A percentile compares a stretch with the other conserved stretches of the same genome.
Conservation (phyloP, 1,140 invertebrate species). For the Drosophila sturtevanti region DNA sequence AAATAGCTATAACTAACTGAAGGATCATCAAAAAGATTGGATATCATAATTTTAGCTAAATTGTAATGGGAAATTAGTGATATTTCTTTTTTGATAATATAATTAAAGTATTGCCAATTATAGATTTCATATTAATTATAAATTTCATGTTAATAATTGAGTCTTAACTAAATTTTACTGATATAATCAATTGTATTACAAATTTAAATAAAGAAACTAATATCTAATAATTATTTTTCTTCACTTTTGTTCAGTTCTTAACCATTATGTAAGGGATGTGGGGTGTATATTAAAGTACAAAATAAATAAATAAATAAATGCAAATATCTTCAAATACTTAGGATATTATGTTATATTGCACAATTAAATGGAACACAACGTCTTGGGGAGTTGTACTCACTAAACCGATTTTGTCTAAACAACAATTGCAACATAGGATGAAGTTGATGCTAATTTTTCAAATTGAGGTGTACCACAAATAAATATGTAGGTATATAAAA, state of each 20-base stretch:
- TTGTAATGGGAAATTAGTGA: too few species aligned
- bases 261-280: background rate
- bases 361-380: constrained; percentile 45
- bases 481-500: too few species aligned
- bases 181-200: too few species aligned
- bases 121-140: too few species aligned
- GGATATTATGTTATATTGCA: constrained; percentile 25
- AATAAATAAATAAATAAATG: background rate
- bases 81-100: too few species aligned
- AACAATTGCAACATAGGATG: constrained; percentile 45
- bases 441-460: constrained; percentile 45
- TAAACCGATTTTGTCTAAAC: constrained; percentile 59
- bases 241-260: too few species aligned
- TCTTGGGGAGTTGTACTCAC: constrained; percentile 61
- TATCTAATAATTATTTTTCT: background rate
- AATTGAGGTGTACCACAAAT: constrained; percentile 31
- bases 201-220: too few species aligned
- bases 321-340: constrained; percentile 25
- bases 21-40: too few species aligned
- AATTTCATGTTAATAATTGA: too few species aligned
- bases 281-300: constrained; percentile 9
- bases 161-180: too few species aligned
- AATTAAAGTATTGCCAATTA: too few species aligned
- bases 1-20: background rate
- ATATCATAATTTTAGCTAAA: too few species aligned